Evolutionary conservation across 2,797 vertebrate species (phyloP), one percentile per base, ranked within the genome.

Genomic region (Intellagama lesueurii): DNA sequence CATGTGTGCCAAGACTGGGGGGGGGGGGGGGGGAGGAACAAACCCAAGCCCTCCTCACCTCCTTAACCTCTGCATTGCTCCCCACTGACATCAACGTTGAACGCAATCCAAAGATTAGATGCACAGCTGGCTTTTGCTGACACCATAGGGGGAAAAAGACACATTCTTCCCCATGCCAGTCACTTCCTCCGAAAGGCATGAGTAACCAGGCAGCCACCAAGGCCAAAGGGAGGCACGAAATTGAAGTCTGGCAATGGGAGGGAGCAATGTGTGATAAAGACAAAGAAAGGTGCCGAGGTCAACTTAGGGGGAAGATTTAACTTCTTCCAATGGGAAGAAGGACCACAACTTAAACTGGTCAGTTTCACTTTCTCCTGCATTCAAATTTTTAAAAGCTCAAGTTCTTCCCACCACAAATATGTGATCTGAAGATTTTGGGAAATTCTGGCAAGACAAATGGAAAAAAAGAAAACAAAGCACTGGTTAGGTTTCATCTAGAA

Each of bases 41-140:
- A 90, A 14, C 77, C 85, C 89, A 77, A 91, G 92, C 83, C 68
- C 85, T 92, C 84, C 91, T 95, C 93, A 95, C 93, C 95, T 95
- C 94, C 92, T 92, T 93, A 96, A 96, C 96, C 96, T 95, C 94
- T 91, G 91, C 94, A 92, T 95, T 87, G 91, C 94, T 94, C 70
- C 4, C 90, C n/a, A 0, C 84, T 96, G 94, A 97, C 95, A 94
- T 97, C 96, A 96, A 90, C 1, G n/a, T 95, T 96, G 96, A 96
- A 93, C 70, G 26, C 6, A 9, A 30, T 92, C 96, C 96, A 96
- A 92, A 94, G 94, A 97, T 97, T 97, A 95, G 96, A 97, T 95
- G 96, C 96, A 96, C 96, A 96, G 96, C 96, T 96, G 96, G 95
- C 94, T 95, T 92, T 93, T 94, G 85, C 95, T 94, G 93, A 93